Conservation (phyloP, 2,113 vertebrate genomes). For the Spermophilus dauricus region DNA sequence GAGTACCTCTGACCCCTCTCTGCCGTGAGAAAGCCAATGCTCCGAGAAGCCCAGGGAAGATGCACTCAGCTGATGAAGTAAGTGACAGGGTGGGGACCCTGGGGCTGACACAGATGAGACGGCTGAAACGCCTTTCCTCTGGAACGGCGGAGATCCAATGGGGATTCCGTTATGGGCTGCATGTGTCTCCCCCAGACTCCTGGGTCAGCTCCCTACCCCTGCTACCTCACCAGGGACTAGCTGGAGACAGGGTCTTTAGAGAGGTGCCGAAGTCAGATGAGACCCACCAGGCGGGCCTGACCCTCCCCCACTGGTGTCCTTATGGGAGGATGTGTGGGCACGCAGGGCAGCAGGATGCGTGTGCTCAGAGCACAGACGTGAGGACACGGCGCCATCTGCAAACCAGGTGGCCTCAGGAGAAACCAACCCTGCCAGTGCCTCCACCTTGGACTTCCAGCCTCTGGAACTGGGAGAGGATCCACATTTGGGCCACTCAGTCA, state of each 20-base stretch:
- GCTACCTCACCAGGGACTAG: neutral
- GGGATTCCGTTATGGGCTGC: neutral
- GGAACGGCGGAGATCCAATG: neutral
- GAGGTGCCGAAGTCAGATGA: neutral
- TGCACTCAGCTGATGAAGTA: neutral
- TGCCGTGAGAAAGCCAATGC: neutral
- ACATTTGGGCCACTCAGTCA: neutral
- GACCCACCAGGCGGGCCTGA: neutral
- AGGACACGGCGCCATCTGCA: rapidly evolving
- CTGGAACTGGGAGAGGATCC: neutral
- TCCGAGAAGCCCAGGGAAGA: neutral
- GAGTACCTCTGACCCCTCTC: neutral
- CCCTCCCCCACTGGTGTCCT: rapidly evolving
- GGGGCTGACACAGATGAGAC: rapidly evolving
- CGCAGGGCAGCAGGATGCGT: neutral
- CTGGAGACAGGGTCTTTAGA: neutral
- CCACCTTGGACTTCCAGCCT: neutral
- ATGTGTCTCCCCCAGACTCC: neutral
- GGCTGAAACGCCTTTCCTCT: neutral
- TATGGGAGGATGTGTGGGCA: neutral
- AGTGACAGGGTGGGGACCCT: neutral
- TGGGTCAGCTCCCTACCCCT: neutral
- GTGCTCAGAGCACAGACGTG: neutral
- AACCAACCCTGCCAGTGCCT: neutral
- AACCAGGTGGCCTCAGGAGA: neutral